Conservation (phyloP, 2,113 vertebrate species). For the Condylura cristata region DNA sequence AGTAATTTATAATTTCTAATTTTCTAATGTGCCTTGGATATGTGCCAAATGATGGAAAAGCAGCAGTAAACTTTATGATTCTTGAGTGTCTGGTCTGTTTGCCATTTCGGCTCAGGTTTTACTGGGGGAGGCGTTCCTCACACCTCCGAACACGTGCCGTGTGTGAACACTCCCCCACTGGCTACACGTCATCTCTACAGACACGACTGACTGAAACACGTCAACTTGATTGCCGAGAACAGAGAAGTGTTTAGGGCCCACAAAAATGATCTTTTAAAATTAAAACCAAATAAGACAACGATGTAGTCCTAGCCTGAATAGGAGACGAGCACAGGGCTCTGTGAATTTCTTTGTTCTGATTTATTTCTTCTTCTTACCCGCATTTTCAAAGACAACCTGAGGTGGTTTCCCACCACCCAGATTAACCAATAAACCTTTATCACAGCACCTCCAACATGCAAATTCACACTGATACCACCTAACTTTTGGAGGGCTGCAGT, state of each 20-base stretch:
- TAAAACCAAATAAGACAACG: not conserved
- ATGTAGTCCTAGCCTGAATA: not conserved
- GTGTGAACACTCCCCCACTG: not conserved
- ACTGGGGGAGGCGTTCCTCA: not conserved
- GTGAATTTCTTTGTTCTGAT: not conserved
- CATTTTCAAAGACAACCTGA: not conserved
- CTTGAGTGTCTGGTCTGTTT: slow-evolving; percentile 57
- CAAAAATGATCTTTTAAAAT: not conserved
- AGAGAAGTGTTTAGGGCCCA: not conserved
- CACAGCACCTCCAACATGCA: not conserved
- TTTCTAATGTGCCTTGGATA: slow-evolving; percentile 90
- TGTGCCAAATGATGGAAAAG: slow-evolving; percentile 88
- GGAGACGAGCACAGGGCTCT: not conserved
- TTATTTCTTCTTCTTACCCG: not conserved
- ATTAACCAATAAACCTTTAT: not conserved
- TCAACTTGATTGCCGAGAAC: not conserved
- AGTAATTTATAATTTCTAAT: slow-evolving; percentile 86
- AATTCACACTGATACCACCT: not conserved
- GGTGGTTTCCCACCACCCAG: not conserved
- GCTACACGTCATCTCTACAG: not conserved
- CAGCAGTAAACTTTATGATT: slow-evolving; percentile 85
- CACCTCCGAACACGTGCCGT: not conserved
- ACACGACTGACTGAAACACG: not conserved
- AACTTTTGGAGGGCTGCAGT: not conserved
- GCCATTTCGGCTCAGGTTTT: not conserved